These are phyloP conservation scores for Drosophila suboccidentalis DNA, from an alignment of 2,888 invertebrate genomes.

Conservation along the genomic window DNA sequence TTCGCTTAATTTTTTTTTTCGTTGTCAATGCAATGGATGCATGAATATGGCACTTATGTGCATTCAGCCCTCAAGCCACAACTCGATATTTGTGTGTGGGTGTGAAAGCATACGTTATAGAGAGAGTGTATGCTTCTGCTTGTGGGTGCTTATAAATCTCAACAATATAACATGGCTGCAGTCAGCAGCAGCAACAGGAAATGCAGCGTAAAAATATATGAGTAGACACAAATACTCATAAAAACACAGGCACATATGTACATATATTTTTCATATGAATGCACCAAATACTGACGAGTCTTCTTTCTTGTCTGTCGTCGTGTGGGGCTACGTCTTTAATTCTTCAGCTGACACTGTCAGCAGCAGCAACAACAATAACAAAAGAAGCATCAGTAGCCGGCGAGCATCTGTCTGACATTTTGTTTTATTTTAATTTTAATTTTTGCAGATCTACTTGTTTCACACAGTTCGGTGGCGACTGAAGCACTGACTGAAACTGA, in stretches of 20 bases:
- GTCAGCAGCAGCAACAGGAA: slow-evolving; percentile 51
- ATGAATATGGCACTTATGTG: slow-evolving; percentile 53
- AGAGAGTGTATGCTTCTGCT: not conserved
- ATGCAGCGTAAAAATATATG: slow-evolving; percentile 39
- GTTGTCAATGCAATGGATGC: slow-evolving; percentile 51
- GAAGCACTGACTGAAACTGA: slow-evolving; percentile 20
- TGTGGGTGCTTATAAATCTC: slow-evolving; percentile 51
- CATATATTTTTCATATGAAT: slow-evolving; percentile 8
- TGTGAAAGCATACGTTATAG: not conserved
- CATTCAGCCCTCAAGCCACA: slow-evolving; percentile 6
- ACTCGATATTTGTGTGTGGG: slow-evolving; percentile 7
- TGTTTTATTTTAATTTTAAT: slow-evolving; percentile 78
- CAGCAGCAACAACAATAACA: not conserved
- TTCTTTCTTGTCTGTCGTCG: slow-evolving; percentile 25
- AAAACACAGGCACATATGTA: not conserved
- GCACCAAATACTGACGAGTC: slow-evolving; percentile 45
- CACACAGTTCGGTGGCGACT: slow-evolving; percentile 45
- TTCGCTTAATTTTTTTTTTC: slow-evolving; percentile 27
- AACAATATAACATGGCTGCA: slow-evolving; percentile 51
- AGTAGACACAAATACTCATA: slow-evolving; percentile 11
- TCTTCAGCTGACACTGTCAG: slow-evolving; percentile 34
- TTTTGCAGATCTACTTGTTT: slow-evolving; percentile 73
- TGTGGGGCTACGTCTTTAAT: slow-evolving; percentile 26
- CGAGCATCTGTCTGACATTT: slow-evolving; percentile 59
- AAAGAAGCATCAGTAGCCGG: slow-evolving; percentile 3